Conservation (phyloP, 1,140 invertebrate genomes). For the Pygmarrhopalites habei region DNA sequence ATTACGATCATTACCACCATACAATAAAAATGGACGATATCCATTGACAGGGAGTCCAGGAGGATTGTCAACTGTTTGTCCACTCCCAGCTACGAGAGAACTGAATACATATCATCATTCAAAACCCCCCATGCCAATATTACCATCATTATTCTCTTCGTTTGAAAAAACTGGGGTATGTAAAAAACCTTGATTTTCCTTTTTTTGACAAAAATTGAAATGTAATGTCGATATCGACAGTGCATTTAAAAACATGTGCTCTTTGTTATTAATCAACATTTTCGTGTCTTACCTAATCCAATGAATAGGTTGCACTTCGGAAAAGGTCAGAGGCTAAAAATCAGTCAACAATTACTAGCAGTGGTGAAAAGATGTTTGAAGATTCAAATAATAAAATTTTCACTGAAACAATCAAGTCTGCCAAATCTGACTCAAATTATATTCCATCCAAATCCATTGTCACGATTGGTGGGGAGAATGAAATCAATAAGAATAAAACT, state of each 20-base stretch:
- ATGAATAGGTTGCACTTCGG: too few species aligned
- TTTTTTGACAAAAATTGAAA: too few species aligned
- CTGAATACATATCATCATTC: conserved; percentile 1
- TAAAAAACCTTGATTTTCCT: too few species aligned
- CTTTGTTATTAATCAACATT: too few species aligned
- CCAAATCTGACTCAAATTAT: background rate
- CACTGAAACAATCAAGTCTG: too few species aligned
- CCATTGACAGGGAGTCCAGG: too few species aligned
- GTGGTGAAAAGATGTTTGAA: background rate
- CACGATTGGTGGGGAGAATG: conserved; percentile 13
- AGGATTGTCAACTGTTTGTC: too few species aligned
- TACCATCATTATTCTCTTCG: conserved; percentile 30
- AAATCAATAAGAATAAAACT: background rate
- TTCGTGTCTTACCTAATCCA: too few species aligned
- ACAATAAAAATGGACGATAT: conserved; percentile 11
- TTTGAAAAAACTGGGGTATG: conserved; percentile 36
- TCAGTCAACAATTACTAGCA: background rate
- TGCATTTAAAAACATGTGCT: too few species aligned
- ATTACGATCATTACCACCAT: conserved; percentile 5
- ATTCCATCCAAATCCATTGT: conserved; percentile 27
- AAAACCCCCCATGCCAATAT: conserved; percentile 37
- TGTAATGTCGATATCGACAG: too few species aligned
- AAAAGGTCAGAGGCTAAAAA: conserved; percentile 28
- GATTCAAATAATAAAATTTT: background rate
- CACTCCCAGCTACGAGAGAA: too few species aligned